Percentiles rank a stretch among this genome's conserved stretches.
These are phyloP conservation scores for Rallus crepitans DNA, from an alignment of 2,797 vertebrate genomes.

Conservation along the genomic window DNA sequence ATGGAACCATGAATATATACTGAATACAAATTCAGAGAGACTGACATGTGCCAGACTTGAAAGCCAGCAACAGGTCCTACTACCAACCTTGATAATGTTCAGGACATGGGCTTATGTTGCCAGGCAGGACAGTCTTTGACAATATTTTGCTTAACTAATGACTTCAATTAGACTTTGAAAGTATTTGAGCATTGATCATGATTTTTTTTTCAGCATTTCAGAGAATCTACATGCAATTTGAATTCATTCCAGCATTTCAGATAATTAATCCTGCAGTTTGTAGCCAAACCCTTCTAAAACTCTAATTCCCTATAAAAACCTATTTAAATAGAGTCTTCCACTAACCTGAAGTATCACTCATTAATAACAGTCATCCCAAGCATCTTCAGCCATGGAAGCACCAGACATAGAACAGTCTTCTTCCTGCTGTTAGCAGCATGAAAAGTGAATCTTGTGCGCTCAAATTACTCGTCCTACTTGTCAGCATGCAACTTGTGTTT, in stretches of 20 bases:
- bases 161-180: not conserved
- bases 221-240: not conserved
- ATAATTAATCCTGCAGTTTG: not conserved
- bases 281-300: not conserved
- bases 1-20: not conserved
- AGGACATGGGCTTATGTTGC: not conserved
- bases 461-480: not conserved
- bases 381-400: not conserved
- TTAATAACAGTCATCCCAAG: not conserved
- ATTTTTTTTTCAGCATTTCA: not conserved
- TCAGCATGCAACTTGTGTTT: not conserved
- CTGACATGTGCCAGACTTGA: not conserved
- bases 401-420: not conserved
- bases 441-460: not conserved
- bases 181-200: not conserved
- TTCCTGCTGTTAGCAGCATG: not conserved
- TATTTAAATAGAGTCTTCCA: not conserved
- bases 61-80: not conserved
- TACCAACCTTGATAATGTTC: not conserved
- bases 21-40: not conserved
- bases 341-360: not conserved
- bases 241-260: not conserved
- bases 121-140: not conserved
- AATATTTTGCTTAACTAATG: not conserved
- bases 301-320: not conserved